phyloP scores from a whole-genome alignment of 2,113 vertebrate genomes.

The Hystrix brachyura region DNA sequence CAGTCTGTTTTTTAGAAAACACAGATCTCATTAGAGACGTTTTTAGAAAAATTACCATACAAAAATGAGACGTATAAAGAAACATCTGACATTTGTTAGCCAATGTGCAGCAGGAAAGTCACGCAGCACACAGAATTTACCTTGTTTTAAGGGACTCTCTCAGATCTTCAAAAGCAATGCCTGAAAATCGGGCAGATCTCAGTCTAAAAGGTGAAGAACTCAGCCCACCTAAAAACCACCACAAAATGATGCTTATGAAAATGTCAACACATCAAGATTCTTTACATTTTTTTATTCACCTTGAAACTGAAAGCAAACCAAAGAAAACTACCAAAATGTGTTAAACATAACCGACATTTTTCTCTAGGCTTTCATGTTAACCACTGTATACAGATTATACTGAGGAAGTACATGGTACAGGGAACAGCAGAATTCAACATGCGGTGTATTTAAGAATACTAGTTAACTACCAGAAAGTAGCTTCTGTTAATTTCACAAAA shows the following conservation, averaged over 20 bases:
- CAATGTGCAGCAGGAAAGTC: background rate
- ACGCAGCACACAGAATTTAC: constrained; percentile 9
- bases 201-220: constrained; percentile 65
- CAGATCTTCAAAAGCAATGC: constrained; percentile 68
- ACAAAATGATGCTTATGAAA: constrained; percentile 26
- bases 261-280: background rate
- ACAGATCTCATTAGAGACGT: constrained; percentile 60
- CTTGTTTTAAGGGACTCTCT: constrained; percentile 65
- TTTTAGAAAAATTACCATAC: background rate
- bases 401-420: background rate
- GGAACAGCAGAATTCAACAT: background rate
- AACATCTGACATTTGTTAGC: background rate
- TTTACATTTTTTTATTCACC: background rate
- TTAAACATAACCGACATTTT: background rate
- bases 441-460: background rate
- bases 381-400: background rate
- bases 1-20: constrained; percentile 80
- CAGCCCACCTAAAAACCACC: constrained; percentile 71
- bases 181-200: constrained; percentile 41
- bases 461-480: background rate
- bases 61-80: background rate
- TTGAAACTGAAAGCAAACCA: background rate
- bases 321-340: background rate
- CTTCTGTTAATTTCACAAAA: background rate
- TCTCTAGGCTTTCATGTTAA: background rate